Evolutionary conservation across 2,113 vertebrate species (phyloP), one percentile per base, ranked within the genome.

Genomic region (Diphyllodes magnificus): DNA sequence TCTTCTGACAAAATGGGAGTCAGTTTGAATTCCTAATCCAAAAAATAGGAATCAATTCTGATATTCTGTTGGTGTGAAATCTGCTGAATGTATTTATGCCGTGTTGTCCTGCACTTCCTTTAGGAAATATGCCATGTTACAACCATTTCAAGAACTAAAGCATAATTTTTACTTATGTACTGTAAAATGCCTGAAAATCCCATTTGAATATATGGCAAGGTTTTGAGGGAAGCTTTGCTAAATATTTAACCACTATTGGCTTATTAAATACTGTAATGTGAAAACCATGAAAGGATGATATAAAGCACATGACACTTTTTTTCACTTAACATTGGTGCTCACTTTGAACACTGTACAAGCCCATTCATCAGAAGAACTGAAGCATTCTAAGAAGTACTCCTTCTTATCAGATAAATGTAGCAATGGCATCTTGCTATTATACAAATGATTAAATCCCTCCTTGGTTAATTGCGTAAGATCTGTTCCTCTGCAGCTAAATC

Each of bases 211-310:
- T 86, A 96, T 39, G 56, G 83, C 68, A 93, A 72, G 83, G 70
- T 92, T 97, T 95, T 77, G 78, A 96, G 61, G 64, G 40, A 97
- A 95, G 49, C 78, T 97, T 97, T 93, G 82, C 93, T 96, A 97
- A 97, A 97, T 97, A 97, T 97, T 97, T 97, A 97, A 97, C 85
- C 64, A 72, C 84, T 88, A 75, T 92, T 70, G 44, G 73, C 90
- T 93, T 97, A 97, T 96, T 98, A 97, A 97, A 96, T 92, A 88
- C 95, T 83, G 40, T 82, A 90, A 94, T 81, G 61, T 82, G 50
- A 91, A 96, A 95, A 63, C 78, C 73, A 94, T 17, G 65, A 87
- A 92, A 76, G 50, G 54, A 69, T 96, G 94, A 96, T 94, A 92
- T 75, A 97, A 93, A 94, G 88, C 13, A 15, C 82, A 88, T 54